Evolutionary conservation across 1,140 invertebrate genomes (phyloP), one percentile per base, ranked within the genome.

Genomic region (Brachionus angularis): DNA sequence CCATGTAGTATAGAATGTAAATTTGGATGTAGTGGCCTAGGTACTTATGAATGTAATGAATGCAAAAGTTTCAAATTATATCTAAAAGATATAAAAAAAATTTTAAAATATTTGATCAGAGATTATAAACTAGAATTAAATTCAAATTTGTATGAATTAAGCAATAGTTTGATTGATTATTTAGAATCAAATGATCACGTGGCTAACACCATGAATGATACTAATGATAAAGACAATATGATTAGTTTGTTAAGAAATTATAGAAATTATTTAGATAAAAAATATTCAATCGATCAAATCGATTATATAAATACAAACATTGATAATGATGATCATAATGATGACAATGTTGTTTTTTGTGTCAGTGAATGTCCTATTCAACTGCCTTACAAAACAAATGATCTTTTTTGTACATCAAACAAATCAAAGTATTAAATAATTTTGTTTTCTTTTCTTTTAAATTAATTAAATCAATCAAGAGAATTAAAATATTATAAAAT

Each of bases 11-110:
- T 39, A 58, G 53, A 58, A 39, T 58, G 53, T 23, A 58, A 23
- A 21, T 39, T 12, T 14, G 53, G 53, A 12, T 58, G 53, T 33
- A 18, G 23, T 12, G 53, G 53, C 10, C 12, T 8, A 10, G 18
- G n/a, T 23, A 58, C 23, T 58, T 58, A 14, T 39, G 53, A 58
- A 58, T 58, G 53, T 21, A 58, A 39, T n/a, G 53, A 58, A 18
- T 58, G 53, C 16, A 58, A 23, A 39, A 34, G 34, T 14, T 27
- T 14, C 39, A 58, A 58, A 23, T 39, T 58, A 23, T 39, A 21
- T 39, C 34, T 58, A 58, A 58, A 36, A 25, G 53, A 58, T 23
- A 18, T 12, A 14, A 16, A 42, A 39, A 14, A 39, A 42, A 12
- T 58, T 10, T 18, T 58, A 0, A 25, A 58, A n/a, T 1, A 8